These are phyloP conservation scores for Cydia amplana DNA, from an alignment of 1,140 invertebrate species.

Conservation along the genomic window DNA sequence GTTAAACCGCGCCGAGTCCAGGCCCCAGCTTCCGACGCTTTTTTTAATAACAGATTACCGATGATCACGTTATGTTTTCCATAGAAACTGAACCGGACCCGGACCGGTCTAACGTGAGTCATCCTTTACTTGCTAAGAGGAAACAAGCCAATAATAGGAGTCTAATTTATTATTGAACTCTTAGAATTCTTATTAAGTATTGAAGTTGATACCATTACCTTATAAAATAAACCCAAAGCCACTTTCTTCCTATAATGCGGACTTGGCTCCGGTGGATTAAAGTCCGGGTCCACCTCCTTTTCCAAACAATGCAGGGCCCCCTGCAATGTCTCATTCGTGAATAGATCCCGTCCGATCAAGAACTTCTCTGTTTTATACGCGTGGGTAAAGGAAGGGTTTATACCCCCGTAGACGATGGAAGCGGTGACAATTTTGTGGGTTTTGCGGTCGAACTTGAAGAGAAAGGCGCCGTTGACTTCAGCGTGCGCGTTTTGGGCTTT, in stretches of 20 bases:
- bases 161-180: too few species aligned
- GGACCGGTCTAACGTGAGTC: too few species aligned
- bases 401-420: slow-evolving; percentile 81
- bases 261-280: slow-evolving; percentile 81
- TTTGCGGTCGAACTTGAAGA: slow-evolving; percentile 79
- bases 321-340: slow-evolving; percentile 75
- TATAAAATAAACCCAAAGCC: slow-evolving; percentile 84
- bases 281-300: slow-evolving; percentile 82
- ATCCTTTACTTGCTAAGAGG: too few species aligned
- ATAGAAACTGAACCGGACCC: too few species aligned
- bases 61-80: too few species aligned
- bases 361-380: slow-evolving; percentile 83
- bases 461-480: slow-evolving; percentile 85
- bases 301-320: slow-evolving; percentile 79
- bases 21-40: too few species aligned
- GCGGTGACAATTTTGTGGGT: slow-evolving; percentile 66
- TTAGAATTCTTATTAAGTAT: too few species aligned
- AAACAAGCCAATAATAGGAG: too few species aligned
- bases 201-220: slow-evolving; percentile 60
- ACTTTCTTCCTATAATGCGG: slow-evolving; percentile 82
- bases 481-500: slow-evolving; percentile 86
- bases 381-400: slow-evolving; percentile 84
- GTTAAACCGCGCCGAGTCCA: too few species aligned
- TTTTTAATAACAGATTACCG: too few species aligned
- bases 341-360: slow-evolving; percentile 77